Evolutionary conservation across 37 sponge, comb jelly and placozoan species (phyloP), one percentile per base, ranked within the genome.

Genomic region (Hexactinellida sp.): DNA sequence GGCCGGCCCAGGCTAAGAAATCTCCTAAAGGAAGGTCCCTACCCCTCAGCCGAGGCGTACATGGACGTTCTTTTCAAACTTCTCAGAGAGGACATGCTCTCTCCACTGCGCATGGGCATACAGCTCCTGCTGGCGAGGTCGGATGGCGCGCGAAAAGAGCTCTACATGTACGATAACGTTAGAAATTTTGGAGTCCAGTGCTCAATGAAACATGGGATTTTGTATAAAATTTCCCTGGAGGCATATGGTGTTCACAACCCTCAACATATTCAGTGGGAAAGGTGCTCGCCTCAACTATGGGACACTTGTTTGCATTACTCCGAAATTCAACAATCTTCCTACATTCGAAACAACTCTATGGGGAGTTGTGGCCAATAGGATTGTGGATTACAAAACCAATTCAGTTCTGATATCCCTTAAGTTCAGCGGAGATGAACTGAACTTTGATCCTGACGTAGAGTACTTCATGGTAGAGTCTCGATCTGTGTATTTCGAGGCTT

Each of bases 71-170:
- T 92, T 76, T 95, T 95, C 85, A 90, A 87, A 5, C 85, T 95
- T 10, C 85, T 95, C 23, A 55, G 95, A 37, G 95, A 95, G 86
- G 95, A 95, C 71, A 92, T 95, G 82, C 41, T 95, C 0, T 90
- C 90, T 35, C 95, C 95, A n/a, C 92, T 95, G 0, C 89, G 95
- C 32, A 37, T 36, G 37, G 95, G 95, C 13, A 86, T 95, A 0
- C 84, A 85, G 36, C 90, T 82, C 55, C 82, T 86, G 0, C n/a
- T 82, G 0, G 87, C 85, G 38, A 28, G 37, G 28, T 37, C 38
- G 7, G 89, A 86, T 34, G 16, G 84, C 32, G 83, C 89, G 23
- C 35, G 86, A 0, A 52, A 37, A 28, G 92, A 95, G 85, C 84
- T 95, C 13, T 88, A 83, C 25, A 83, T 89, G n/a, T 94, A 94